phyloP scores from a whole-genome alignment of 2,113 vertebrate genomes.

The Pluvialis apricaria region DNA sequence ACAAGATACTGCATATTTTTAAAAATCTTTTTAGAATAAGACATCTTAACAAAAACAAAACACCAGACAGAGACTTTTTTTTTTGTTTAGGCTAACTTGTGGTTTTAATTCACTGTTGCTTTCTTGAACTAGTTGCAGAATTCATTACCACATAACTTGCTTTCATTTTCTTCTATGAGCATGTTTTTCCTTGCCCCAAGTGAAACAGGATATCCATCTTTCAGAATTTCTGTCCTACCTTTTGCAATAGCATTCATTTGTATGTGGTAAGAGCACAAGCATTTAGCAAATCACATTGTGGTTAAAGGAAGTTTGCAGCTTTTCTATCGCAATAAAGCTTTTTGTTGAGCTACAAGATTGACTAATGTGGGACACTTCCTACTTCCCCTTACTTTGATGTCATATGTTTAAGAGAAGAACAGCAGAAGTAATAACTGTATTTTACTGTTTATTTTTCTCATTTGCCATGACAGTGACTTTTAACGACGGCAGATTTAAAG shows the following conservation, averaged over 20 bases:
- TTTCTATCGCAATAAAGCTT: conserved; percentile 17
- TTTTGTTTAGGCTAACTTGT: background rate
- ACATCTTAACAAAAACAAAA: background rate
- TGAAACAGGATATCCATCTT: conserved; percentile 63
- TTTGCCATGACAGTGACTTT: background rate
- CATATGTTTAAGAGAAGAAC: background rate
- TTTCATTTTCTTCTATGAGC: conserved; percentile 35
- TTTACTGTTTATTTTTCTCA: background rate
- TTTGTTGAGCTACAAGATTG: conserved; percentile 30
- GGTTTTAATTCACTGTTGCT: conserved; percentile 16
- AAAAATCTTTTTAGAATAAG: background rate
- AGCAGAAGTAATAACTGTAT: background rate
- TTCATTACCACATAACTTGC: background rate
- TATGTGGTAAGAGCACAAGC: conserved; percentile 22
- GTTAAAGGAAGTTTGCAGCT: background rate
- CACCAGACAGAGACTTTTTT: background rate
- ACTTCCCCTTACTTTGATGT: conserved; percentile 48
- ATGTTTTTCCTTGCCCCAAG: conserved; percentile 5
- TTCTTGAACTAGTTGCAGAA: background rate
- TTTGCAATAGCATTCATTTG: conserved; percentile 61
- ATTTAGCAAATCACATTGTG: background rate
- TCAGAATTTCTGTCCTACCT: conserved; percentile 58
- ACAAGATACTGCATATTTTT: background rate
- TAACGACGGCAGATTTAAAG: background rate
- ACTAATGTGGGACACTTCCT: conserved; percentile 36